Conservation (phyloP, 2,888 invertebrate genomes). For the Mythimna impura region DNA sequence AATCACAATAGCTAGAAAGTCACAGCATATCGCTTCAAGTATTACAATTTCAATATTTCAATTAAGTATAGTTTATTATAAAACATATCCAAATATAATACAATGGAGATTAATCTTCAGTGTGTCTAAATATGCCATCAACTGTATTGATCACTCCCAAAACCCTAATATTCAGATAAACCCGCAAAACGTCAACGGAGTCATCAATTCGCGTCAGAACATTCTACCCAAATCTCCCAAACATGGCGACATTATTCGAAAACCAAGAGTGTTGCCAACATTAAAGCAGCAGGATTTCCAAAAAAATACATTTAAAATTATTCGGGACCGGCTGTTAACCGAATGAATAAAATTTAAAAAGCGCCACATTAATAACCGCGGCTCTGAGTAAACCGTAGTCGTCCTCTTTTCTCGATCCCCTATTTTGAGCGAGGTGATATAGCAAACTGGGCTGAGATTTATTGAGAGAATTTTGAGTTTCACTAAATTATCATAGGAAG, state of each 20-base stretch:
- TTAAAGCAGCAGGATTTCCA: slow-evolving; percentile 6
- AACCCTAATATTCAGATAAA: slow-evolving; percentile 7
- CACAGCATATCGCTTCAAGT: too few species aligned
- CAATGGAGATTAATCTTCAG: slow-evolving; percentile 8
- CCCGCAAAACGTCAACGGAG: slow-evolving; percentile 17
- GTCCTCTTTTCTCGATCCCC: slow-evolving; percentile 55
- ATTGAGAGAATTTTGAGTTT: not conserved
- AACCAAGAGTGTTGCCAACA: slow-evolving; percentile 22
- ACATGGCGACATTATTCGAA: slow-evolving; percentile 15
- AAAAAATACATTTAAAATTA: slow-evolving; percentile 42
- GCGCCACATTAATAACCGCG: slow-evolving; percentile 63
- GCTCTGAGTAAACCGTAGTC: slow-evolving; percentile 54
- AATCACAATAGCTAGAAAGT: too few species aligned
- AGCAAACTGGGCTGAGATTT: not conserved
- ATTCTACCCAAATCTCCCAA: slow-evolving; percentile 1
- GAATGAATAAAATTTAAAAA: slow-evolving; percentile 71
- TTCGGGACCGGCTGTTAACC: slow-evolving; percentile 51
- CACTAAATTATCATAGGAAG: not conserved
- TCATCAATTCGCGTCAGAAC: slow-evolving; percentile 48
- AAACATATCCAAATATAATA: not conserved
- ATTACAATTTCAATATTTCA: not conserved
- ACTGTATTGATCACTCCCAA: slow-evolving; percentile 6
- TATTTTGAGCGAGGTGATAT: slow-evolving; percentile 6
- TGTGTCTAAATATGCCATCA: slow-evolving; percentile 5
- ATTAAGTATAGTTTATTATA: not conserved